Base-by-base conservation (phyloP, 2,797 vertebrate species). In the Sternotherus odoratus region DNA sequence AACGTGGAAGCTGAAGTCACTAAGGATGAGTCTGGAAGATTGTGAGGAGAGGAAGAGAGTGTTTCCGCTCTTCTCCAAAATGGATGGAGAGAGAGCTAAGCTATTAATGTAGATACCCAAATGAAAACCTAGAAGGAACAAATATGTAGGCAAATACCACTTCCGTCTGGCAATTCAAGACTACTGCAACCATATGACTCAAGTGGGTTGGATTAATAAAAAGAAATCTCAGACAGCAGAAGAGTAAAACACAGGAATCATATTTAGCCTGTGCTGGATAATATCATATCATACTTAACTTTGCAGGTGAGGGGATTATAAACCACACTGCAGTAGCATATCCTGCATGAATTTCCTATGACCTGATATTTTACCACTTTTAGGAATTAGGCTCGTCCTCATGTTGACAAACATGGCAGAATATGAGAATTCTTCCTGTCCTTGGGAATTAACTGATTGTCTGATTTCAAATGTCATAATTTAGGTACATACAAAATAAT, bases 21-120 rank as follows among this genome's bases (percentile, higher is more conserved):
- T 28, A 60, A 33, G 28, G 56, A 60, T 30, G 28, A 60, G 12
- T 60, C 28, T 60, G 28, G 56, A 12, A 60, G 28, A 60, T 33
- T 33, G 56, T 60, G 56, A 60, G 30, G 56, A 15, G 28, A 60
- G 56, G 77, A 89, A 51, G 91, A 96, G 88, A 95, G 56, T 33
- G 56, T 60, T 95, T 92, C 83, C 94, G 90, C 90, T 95, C 87
- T 88, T n/a, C 90, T 83, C 93, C 19, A 69, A 69, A 69, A 95
- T 24, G 93, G 90, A 57, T 79, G 74, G 43, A 93, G 95, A 97
- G 90, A 51, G 74, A 92, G 96, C 77, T 82, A 51, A 95, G 89
- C 92, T 95, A 95, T 94, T 96, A 96, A 96, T 95, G 95, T 4
- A 89, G 43, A 12, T 54, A 30, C 66, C 89, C 43, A 83, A 81